phyloP scores from a whole-genome alignment of 1,140 invertebrate genomes.

The Drosophila setifemur region DNA sequence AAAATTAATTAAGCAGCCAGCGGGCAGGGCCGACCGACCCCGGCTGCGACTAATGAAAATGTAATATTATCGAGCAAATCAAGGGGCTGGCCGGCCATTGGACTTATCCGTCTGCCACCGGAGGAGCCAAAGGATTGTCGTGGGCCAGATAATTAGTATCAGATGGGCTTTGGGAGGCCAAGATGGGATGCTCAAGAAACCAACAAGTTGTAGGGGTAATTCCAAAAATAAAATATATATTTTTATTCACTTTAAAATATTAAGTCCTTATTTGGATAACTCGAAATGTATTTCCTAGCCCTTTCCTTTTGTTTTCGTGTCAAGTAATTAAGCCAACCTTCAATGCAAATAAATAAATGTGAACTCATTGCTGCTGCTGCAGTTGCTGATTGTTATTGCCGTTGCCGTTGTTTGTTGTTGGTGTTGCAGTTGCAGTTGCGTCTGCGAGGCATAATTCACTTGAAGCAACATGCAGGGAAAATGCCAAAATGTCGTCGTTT shows the following conservation, averaged over 20 bases:
- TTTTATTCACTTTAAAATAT: too few relatives aligned
- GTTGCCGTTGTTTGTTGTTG: slow-evolving; percentile 10
- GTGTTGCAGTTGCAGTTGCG: slow-evolving; percentile 26
- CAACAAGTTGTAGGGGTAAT: too few relatives aligned
- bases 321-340: slow-evolving; percentile 60
- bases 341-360: slow-evolving; percentile 47
- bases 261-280: too few relatives aligned
- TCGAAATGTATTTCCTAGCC: too few relatives aligned
- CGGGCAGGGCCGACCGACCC: slow-evolving; percentile 31
- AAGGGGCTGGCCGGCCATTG: slow-evolving; percentile 13
- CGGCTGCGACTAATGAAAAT: slow-evolving; percentile 61
- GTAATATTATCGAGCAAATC: slow-evolving; percentile 45
- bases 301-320: background rate
- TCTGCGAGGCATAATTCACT: slow-evolving; percentile 57
- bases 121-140: slow-evolving; percentile 3
- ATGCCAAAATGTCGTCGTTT: slow-evolving; percentile 73
- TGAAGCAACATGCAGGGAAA: slow-evolving; percentile 63
- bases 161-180: background rate
- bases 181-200: background rate
- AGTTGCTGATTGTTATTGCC: slow-evolving; percentile 9
- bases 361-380: slow-evolving; percentile 32
- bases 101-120: background rate
- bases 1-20: slow-evolving; percentile 67
- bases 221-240: too few relatives aligned
- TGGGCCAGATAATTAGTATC: background rate